Percentiles rank a stretch among this genome's conserved stretches.
phyloP scores from a whole-genome alignment of 2,888 invertebrate species.

The Platerodrilus igneus region DNA sequence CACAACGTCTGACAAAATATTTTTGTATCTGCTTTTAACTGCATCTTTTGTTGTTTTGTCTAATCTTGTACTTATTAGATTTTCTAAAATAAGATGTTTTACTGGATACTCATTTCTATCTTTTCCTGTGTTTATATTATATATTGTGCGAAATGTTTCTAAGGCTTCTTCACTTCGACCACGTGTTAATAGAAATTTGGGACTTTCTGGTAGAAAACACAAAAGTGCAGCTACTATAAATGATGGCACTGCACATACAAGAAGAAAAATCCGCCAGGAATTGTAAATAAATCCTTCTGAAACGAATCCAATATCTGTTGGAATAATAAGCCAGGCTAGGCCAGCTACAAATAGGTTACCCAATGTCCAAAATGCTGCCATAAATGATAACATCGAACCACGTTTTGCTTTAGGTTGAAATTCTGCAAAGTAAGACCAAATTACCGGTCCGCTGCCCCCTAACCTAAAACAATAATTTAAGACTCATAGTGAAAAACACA shows the following conservation, averaged over 20 bases:
- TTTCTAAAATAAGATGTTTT: constrained; percentile 62
- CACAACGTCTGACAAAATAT: constrained; percentile 71
- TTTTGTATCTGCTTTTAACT: constrained; percentile 61
- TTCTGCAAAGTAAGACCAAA: constrained; percentile 94
- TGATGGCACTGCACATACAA: constrained; percentile 84
- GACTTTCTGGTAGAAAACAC: constrained; percentile 83
- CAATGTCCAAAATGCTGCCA: constrained; percentile 94
- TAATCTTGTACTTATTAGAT: constrained; percentile 40
- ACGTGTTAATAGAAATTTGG: constrained; percentile 78
- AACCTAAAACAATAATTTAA: constrained; percentile 53
- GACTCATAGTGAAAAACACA: constrained; percentile 4
- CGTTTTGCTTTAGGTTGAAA: constrained; percentile 88
- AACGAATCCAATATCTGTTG: constrained; percentile 66
- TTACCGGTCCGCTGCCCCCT: constrained; percentile 86
- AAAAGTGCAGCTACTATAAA: constrained; percentile 80
- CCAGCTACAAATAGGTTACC: constrained; percentile 91
- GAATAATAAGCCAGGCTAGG: constrained; percentile 70
- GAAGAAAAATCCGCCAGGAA: constrained; percentile 88
- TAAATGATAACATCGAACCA: constrained; percentile 87
- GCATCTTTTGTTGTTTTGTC: constrained; percentile 49
- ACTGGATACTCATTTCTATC: constrained; percentile 72
- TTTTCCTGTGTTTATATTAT: constrained; percentile 75
- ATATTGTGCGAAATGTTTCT: constrained; percentile 76
- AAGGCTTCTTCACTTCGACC: constrained; percentile 77
- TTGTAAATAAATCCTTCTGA: constrained; percentile 73